Conservation (phyloP, 2,797 vertebrate species). For the Hippocampus kuda region DNA sequence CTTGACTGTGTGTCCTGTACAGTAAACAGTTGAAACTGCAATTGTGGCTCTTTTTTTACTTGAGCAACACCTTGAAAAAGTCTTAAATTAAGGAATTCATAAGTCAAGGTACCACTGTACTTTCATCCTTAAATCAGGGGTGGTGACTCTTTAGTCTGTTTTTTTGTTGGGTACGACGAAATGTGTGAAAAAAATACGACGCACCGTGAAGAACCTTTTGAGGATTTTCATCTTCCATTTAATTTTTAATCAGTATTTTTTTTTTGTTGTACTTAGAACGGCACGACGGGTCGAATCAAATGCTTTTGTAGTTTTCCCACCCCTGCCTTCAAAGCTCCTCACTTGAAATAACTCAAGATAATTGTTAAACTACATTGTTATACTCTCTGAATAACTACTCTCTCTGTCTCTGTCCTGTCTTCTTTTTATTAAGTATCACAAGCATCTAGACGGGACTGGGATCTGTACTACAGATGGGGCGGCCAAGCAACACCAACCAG, state of each 20-base stretch:
- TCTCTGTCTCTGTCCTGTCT: not conserved
- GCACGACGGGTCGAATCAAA: not conserved
- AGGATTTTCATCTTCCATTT: not conserved
- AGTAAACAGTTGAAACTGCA: not conserved
- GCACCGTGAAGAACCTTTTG: not conserved
- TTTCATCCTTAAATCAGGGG: not conserved
- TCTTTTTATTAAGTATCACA: constrained; percentile 11
- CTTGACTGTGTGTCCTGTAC: not conserved
- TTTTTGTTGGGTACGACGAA: not conserved
- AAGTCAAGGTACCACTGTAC: not conserved
- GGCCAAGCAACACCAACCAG: constrained; percentile 95
- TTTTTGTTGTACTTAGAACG: not conserved
- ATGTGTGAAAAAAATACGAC: constrained; percentile 2
- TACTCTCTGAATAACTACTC: not conserved
- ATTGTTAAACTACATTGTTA: not conserved
- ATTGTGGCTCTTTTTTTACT: not conserved
- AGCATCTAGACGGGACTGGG: constrained; percentile 41
- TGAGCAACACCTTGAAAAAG: not conserved
- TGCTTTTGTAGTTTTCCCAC: not conserved
- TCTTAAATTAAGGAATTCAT: not conserved
- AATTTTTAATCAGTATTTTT: not conserved
- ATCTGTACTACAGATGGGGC: constrained; percentile 81
- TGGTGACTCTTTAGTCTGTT: not conserved
- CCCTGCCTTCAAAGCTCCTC: not conserved
- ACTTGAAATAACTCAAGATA: not conserved